Evolutionary conservation across 2,888 invertebrate species (phyloP), one percentile per base, ranked within the genome.

Genomic region (Phanerotoma sp.): DNA sequence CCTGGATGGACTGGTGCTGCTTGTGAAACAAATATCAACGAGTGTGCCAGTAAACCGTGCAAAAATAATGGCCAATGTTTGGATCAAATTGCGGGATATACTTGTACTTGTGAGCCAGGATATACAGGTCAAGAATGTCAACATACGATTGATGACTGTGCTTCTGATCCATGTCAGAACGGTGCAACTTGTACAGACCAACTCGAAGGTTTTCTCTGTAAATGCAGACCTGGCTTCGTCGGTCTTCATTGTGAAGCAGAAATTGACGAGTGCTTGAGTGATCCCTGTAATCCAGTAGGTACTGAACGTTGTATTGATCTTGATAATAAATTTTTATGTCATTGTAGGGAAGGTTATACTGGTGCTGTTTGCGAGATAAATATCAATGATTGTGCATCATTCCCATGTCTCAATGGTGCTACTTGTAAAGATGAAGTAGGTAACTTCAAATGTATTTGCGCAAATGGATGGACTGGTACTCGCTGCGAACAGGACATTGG

Each of bases 221-320:
- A 90, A 75, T 98, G 98, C 72, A 84, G 94, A 54, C 93, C 95
- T 11, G 96, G 96, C 28, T 97, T 86, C 72, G 88, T 93, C 32
- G 93, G 95, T 1, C 79, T 93, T n/a, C 93, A 93, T 71, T 95
- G 96, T 72, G 95, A 96, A 78, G 93, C 93, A 11, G 93, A 90
- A 71, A 90, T 94, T 57, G 93, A 96, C 70, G 95, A 95, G 77
- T 96, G 96, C 70, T 79, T 93, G 48, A 91, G 88, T 63, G 93
- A 93, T 73, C 95, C 94, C 10, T 96, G 95, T 78, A 92, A 88
- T 70, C 87, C 93, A 0, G 84, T 89, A 44, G 96, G 96, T 52
- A 95, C 96, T 0, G 92, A 93, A 60, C 84, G 86, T 56, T 97
- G 97, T 69, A 80, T 93, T 16, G 96, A 97, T 77, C 80, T 90